Evolutionary conservation across 2,113 vertebrate species (phyloP).

Genomic region (sheep (Ovis aries)): DNA sequence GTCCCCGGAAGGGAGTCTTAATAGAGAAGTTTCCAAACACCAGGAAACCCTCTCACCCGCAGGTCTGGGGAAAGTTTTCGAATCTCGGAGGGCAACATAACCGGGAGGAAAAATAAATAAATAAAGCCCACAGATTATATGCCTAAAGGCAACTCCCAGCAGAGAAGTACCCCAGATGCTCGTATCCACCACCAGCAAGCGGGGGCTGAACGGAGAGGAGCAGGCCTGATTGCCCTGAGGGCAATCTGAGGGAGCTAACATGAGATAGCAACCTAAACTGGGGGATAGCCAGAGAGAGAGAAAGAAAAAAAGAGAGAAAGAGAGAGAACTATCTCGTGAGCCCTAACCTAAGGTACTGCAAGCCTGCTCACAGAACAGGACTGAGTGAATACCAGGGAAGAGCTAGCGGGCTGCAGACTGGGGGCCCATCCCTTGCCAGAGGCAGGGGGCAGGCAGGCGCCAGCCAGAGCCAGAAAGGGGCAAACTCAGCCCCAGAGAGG

Average conservation of each 20-base stretch:
- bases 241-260: background rate
- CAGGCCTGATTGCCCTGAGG: background rate
- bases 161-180: background rate
- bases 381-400: background rate
- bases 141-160: background rate
- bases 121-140: background rate
- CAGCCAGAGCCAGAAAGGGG: background rate
- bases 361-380: background rate
- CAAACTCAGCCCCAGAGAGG: background rate
- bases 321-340: rapidly evolving
- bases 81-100: background rate
- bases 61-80: background rate
- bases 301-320: rapidly evolving
- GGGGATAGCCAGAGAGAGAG: background rate
- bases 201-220: background rate
- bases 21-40: background rate
- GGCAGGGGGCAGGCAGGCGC: background rate
- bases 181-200: background rate
- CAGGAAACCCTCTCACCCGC: background rate
- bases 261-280: background rate
- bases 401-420: rapidly evolving
- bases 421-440: background rate
- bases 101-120: background rate
- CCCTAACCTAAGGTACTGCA: background rate
- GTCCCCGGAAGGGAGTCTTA: background rate